These are phyloP conservation scores for Griposia aprilina DNA, from an alignment of 2,888 invertebrate genomes.

Conservation along the genomic window DNA sequence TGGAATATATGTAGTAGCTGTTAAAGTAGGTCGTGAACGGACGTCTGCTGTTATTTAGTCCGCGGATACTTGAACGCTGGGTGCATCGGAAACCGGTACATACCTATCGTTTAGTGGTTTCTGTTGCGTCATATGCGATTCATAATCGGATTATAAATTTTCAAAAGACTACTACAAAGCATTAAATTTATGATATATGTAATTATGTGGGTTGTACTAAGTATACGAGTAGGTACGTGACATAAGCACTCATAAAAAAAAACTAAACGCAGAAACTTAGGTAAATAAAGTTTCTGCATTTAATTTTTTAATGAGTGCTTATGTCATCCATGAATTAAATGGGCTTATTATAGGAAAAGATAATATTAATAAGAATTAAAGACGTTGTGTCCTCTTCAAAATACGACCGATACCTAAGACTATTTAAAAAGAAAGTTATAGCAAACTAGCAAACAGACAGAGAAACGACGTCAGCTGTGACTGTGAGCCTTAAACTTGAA, in stretches of 20 bases:
- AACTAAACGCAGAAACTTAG: too few relatives aligned
- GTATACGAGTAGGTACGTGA: too few relatives aligned
- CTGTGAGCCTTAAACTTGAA: slow-evolving; percentile 20
- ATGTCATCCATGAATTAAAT: background rate
- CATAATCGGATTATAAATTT: slow-evolving; percentile 32
- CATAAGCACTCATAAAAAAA: too few relatives aligned
- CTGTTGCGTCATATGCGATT: slow-evolving; percentile 41
- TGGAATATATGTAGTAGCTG: slow-evolving; percentile 69
- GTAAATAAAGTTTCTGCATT: slow-evolving; percentile 1
- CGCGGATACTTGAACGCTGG: slow-evolving; percentile 49
- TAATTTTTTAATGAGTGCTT: background rate
- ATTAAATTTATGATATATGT: slow-evolving; percentile 14
- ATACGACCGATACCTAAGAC: background rate
- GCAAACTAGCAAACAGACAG: background rate
- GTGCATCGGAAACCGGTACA: slow-evolving; percentile 64
- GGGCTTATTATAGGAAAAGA: background rate
- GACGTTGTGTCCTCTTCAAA: too few relatives aligned
- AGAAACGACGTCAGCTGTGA: background rate
- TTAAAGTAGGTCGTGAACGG: slow-evolving; percentile 64
- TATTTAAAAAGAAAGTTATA: slow-evolving; percentile 2
- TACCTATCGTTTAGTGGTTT: slow-evolving; percentile 32
- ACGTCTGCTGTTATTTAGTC: slow-evolving; percentile 58
- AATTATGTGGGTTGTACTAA: slow-evolving; percentile 13
- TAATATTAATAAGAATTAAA: background rate
- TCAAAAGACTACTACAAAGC: slow-evolving; percentile 20